Evolutionary conservation across 2,113 vertebrate species (phyloP), one percentile per base, ranked within the genome.

Genomic region (Polypterus bichir): DNA sequence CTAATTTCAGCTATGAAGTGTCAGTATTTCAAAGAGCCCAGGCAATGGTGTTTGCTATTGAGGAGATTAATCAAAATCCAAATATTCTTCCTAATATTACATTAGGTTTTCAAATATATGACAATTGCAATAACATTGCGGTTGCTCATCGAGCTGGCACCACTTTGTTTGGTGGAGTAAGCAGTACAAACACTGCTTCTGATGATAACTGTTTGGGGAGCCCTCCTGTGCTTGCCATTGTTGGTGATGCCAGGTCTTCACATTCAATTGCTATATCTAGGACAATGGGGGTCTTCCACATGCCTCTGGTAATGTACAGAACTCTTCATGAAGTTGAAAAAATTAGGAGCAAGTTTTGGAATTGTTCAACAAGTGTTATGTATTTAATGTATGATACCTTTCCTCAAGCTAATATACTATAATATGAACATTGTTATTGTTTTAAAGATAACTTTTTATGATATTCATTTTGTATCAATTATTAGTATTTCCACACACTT

Each of bases 181-280:
- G 27, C 27, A 2, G 27, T 27, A 27, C 70, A 10, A 70, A 54
- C 5, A 72, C 76, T 57, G 62, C 65, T 3, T 44, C 70, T 4
- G 65, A 62, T 45, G 63, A 64, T 4, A 64, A 65, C 61, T 86
- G 83, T 64, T 64, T 59, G 4, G 59, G 64, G 63, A 65, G 69
- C 44, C 73, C 74, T 11, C 68, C 76, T 2, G 74, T 86, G 5
- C 70, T 82, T 0, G 79, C 77, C 62, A 49, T 86, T 7, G 67
- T 87, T 7, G 85, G 80, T 6, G 85, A 86, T 66, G 81, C 82
- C 27, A 82, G 83, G 27, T 86, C 85, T 55, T 77, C 81, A 63
- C 79, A 82, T 62, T 80, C 83, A 11, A 80, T 86, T 3, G 79
- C 83, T 55, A 68, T 87, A n/a, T 86, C 85, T 60, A 76, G 81